Evolutionary conservation across 53 echinoderm and acorn worm species (phyloP).

Genomic region (Zoroaster sp.): DNA sequence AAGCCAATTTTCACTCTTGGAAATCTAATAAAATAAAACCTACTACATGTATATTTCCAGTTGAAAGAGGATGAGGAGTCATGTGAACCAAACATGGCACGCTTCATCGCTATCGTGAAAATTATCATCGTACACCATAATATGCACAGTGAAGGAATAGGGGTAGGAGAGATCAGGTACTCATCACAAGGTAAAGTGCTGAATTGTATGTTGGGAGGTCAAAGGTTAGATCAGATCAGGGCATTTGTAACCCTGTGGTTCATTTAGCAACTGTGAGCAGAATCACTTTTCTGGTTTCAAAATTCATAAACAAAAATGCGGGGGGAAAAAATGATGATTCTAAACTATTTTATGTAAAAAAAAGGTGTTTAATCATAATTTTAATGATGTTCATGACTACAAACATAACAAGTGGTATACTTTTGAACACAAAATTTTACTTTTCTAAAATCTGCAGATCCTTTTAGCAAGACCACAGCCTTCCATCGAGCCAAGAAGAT

Average conservation of each 20-base stretch:
- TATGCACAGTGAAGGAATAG: conserved; percentile 64
- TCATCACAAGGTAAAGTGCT: conserved; percentile 23
- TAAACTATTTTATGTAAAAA: too few relatives aligned
- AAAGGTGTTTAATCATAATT: too few relatives aligned
- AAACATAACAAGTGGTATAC: too few relatives aligned
- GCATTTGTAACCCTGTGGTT: neutral
- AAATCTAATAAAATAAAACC: too few relatives aligned
- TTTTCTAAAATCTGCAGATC: conserved; percentile 20
- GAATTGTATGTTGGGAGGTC: neutral
- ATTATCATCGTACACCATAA: conserved; percentile 39
- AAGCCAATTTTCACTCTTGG: too few relatives aligned
- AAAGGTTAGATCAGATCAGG: neutral
- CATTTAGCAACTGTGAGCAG: neutral
- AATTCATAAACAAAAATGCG: too few relatives aligned
- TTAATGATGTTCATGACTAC: too few relatives aligned
- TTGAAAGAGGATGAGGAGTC: conserved; percentile 57
- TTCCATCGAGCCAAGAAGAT: conserved; percentile 61
- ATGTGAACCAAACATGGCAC: conserved; percentile 37
- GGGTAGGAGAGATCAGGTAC: conserved; percentile 57
- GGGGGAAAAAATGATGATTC: too few relatives aligned
- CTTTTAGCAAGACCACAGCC: conserved; percentile 48
- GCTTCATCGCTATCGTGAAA: conserved; percentile 54
- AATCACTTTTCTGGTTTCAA: too few relatives aligned
- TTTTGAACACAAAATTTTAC: neutral
- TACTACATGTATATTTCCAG: too few relatives aligned